Conservation (phyloP, 2,113 vertebrate species). For the rabbit (Oryctolagus cuniculus) region DNA sequence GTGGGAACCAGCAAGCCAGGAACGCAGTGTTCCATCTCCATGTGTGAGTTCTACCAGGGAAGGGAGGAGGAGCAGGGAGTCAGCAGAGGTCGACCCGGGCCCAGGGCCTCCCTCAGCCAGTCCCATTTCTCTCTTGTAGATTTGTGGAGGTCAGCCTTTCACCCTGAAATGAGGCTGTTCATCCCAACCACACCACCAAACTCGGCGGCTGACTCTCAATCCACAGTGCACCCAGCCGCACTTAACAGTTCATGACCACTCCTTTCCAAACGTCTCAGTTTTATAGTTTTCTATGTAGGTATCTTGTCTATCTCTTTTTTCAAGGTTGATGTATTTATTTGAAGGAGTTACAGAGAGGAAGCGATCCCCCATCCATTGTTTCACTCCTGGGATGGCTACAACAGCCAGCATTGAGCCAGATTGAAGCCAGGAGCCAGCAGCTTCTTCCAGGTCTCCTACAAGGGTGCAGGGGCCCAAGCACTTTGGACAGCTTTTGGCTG, state of each 20-base stretch:
- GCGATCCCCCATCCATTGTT: too few species aligned
- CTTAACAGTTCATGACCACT: background rate
- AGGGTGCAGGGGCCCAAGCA: too few species aligned
- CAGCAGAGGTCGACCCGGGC: background rate
- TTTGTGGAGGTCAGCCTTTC: background rate
- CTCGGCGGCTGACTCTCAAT: background rate
- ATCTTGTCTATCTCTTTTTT: too few species aligned
- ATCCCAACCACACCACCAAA: background rate
- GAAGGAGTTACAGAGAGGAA: too few species aligned
- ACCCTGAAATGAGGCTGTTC: background rate
- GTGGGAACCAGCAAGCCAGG: background rate
- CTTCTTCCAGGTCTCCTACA: too few species aligned
- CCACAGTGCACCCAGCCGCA: background rate
- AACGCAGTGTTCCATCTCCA: background rate
- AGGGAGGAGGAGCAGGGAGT: too few species aligned
- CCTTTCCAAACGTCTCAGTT: background rate
- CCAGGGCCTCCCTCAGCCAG: background rate
- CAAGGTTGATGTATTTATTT: too few species aligned
- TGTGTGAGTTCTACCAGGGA: background rate
- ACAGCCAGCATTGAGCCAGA: too few species aligned
- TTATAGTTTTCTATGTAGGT: background rate
- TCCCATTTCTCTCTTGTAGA: background rate
- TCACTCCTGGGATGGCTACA: too few species aligned
- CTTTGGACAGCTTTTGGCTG: too few species aligned
- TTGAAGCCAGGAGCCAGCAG: too few species aligned